These are phyloP conservation scores for Hepsetus odoe DNA, from an alignment of 2,113 vertebrate species.

Conservation along the genomic window DNA sequence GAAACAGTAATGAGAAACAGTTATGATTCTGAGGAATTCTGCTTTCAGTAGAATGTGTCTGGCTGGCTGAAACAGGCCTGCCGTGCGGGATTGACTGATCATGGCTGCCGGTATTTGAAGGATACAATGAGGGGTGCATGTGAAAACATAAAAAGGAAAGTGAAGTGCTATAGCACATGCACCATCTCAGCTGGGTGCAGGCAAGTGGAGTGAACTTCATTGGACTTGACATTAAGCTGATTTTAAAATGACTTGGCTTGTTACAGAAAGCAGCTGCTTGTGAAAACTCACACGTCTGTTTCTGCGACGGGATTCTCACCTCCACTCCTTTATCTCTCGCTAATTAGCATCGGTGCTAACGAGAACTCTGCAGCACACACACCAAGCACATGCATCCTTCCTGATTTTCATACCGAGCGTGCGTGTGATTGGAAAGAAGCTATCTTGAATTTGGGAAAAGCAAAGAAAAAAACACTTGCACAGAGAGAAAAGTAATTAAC, in stretches of 20 bases:
- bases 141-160: not conserved
- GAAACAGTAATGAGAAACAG: not conserved
- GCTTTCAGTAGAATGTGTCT: not conserved
- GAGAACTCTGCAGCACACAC: constrained; percentile 61
- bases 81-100: not conserved
- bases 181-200: constrained; percentile 35
- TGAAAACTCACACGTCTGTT: constrained; percentile 76
- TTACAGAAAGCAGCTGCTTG: constrained; percentile 50
- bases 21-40: not conserved
- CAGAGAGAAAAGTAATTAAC: constrained; percentile 62
- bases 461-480: constrained; percentile 27
- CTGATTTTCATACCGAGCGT: constrained; percentile 48
- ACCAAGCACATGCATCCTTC: constrained; percentile 60
- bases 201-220: constrained; percentile 35
- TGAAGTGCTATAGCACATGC: constrained; percentile 34
- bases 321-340: constrained; percentile 68
- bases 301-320: constrained; percentile 71
- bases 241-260: constrained; percentile 47
- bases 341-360: constrained; percentile 75
- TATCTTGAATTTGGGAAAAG: constrained; percentile 57
- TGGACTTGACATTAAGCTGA: constrained; percentile 39
- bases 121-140: not conserved
- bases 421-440: constrained; percentile 51
- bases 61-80: not conserved
- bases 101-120: not conserved